A percentile compares a stretch with the other conserved stretches of the same genome.
These are phyloP conservation scores for Halictus ligatus DNA, from an alignment of 2,888 invertebrate genomes.

Conservation along the genomic window DNA sequence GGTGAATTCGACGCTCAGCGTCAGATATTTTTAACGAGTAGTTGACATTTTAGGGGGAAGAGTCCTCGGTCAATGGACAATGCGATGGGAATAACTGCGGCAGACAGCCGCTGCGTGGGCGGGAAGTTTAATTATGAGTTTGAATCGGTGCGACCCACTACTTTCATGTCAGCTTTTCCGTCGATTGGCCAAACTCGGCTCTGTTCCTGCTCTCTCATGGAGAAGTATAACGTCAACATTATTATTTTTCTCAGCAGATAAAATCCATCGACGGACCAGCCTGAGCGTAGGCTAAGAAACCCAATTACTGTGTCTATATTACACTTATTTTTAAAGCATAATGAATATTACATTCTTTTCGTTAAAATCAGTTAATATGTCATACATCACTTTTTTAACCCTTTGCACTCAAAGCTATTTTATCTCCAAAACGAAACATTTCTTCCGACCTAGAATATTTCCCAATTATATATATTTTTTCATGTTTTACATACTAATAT, in stretches of 20 bases:
- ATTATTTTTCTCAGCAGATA: background rate
- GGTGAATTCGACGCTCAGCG: background rate
- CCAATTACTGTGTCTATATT: too few relatives aligned
- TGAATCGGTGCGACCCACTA: background rate
- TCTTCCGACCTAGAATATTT: too few relatives aligned
- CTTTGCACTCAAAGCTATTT: too few relatives aligned
- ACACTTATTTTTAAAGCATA: too few relatives aligned
- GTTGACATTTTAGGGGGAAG: background rate
- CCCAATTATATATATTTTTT: too few relatives aligned
- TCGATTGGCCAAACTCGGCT: background rate
- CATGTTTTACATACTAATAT: too few relatives aligned
- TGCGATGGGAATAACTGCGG: background rate
- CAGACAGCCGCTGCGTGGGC: background rate
- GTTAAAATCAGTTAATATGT: too few relatives aligned
- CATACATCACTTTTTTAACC: too few relatives aligned
- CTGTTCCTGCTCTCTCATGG: background rate
- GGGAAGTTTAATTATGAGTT: slow-evolving; percentile 11
- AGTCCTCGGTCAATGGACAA: background rate
- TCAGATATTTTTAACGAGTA: background rate
- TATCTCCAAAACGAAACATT: too few relatives aligned
- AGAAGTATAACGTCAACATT: background rate
- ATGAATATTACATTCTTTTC: too few relatives aligned
- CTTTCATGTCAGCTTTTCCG: background rate
- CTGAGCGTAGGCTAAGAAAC: too few relatives aligned
- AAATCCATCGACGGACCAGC: background rate